Base-by-base conservation (phyloP, 2,113 vertebrate species). In the Oenanthe melanoleuca region DNA sequence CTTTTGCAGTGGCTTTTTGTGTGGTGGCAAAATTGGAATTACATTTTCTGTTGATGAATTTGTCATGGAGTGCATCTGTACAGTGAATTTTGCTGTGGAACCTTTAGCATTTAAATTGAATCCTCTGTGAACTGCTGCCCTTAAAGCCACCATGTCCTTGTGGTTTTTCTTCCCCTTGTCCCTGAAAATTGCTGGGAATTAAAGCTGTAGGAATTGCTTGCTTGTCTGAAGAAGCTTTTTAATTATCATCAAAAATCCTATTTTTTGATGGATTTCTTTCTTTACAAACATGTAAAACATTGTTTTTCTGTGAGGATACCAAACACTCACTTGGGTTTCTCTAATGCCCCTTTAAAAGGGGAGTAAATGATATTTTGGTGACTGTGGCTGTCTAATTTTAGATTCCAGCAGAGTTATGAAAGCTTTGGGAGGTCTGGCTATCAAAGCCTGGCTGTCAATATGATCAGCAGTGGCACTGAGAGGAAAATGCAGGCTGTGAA, bases 381-480 rank as follows among this genome's bases (percentile, higher is more conserved):
- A 10, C 87, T 63, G 65, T 64, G 90, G 37, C n/a, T 84, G 71
- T 55, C 92, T 95, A 73, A 95, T 90, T 92, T 95, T 92, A 94
- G 85, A 52, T 88, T 93, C 74, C 86, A 94, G 85, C 64, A 67
- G 71, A 86, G 59, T 90, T 92, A 59, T 19, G 73, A 92, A 94
- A 94, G 87, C 85, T 93, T 91, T 49, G 38, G 72, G 85, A 94
- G 84, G 56, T 71, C 92, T 84, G 78, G 14, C 78, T 86, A 63
- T 75, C 66, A 78, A 92, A 91, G 78, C 6, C 0, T 50, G 21
- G 13, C 93, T 92, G 80, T 93, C 86, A 80, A 18, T 87, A 40
- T 13, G 29, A 91, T 75, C 83, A 92, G 80, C 88, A 86, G 56
- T 21, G 37, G 84, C 6, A 28, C 49, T 33, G 53, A 86, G 53